Evolutionary conservation across 2,888 invertebrate genomes (phyloP).

Genomic region (Hypselothyrea guttata): DNA sequence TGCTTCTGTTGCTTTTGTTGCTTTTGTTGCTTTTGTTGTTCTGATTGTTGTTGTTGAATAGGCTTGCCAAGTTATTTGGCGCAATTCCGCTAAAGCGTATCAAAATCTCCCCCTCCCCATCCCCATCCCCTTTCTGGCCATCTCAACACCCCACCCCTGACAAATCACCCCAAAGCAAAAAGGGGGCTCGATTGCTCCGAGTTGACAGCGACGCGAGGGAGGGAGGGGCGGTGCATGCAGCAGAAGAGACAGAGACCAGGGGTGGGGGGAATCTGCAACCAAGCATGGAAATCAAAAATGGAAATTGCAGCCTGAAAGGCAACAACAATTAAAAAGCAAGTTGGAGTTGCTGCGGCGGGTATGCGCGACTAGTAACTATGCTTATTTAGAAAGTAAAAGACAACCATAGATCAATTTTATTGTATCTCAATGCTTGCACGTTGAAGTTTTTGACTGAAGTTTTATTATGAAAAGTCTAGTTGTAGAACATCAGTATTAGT

Average conservation of each 20-base stretch:
- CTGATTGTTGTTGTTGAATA: constrained; percentile 24
- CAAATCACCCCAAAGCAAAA: constrained; percentile 28
- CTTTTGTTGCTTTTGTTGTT: constrained; percentile 18
- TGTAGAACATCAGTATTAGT: no score
- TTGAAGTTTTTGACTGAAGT: no score
- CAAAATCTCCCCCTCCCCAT: constrained; percentile 38
- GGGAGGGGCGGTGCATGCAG: no score
- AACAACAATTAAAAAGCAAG: constrained; percentile 55
- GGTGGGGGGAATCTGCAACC: constrained; percentile 30
- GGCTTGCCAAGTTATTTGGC: constrained; percentile 74
- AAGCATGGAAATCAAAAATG: constrained; percentile 68
- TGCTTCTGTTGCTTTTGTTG: constrained; percentile 19
- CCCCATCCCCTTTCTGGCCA: no score
- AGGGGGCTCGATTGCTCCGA: constrained; percentile 19
- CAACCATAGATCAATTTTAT: no score
- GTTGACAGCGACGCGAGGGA: neutral
- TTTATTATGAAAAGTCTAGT: no score
- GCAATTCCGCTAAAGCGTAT: constrained; percentile 74
- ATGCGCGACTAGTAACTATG: no score
- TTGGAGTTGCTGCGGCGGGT: no score
- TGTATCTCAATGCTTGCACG: no score
- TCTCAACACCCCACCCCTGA: no score
- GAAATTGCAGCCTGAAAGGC: constrained; percentile 53
- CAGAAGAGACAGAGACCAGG: neutral
- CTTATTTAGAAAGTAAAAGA: no score